Conservation (phyloP, 1,140 invertebrate species). For the Nephila pilipes region DNA sequence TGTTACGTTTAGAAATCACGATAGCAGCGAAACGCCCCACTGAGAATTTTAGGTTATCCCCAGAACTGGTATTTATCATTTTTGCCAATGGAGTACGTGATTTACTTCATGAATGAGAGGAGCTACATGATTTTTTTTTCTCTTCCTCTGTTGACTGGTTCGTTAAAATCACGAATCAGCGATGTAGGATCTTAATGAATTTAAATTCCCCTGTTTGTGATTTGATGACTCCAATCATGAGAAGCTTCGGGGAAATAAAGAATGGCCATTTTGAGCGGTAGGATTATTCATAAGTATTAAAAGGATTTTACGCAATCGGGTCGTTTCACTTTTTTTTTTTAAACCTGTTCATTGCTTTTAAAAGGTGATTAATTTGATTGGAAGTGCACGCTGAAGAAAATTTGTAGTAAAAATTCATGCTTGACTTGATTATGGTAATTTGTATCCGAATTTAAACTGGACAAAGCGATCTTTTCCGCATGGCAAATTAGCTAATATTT, state of each 20-base stretch:
- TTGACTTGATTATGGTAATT: not conserved
- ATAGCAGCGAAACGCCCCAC: slow-evolving; percentile 66
- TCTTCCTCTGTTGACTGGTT: slow-evolving; percentile 14
- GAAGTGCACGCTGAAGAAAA: not conserved
- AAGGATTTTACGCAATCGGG: not conserved
- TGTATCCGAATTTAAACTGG: not conserved
- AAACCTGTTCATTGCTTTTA: slow-evolving; percentile 14
- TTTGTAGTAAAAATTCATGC: not conserved
- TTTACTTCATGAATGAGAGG: slow-evolving; percentile 64
- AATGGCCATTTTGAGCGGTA: not conserved
- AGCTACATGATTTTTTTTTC: not conserved
- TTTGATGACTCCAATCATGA: slow-evolving; percentile 72
- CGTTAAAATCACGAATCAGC: slow-evolving; percentile 68
- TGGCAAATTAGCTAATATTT: not conserved
- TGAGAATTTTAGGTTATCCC: slow-evolving; percentile 72
- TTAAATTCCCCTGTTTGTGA: slow-evolving; percentile 70
- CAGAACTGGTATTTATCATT: slow-evolving; percentile 75
- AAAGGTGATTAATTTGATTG: slow-evolving; percentile 61
- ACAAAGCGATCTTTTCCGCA: not conserved
- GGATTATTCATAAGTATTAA: slow-evolving; percentile 56
- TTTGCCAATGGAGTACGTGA: slow-evolving; percentile 66
- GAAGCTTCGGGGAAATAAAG: not conserved
- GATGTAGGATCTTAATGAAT: slow-evolving; percentile 63
- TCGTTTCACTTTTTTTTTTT: not conserved
- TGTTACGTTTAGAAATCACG: slow-evolving; percentile 75